Evolutionary conservation across 2,797 vertebrate genomes (phyloP).

Genomic region (Mycteria americana): DNA sequence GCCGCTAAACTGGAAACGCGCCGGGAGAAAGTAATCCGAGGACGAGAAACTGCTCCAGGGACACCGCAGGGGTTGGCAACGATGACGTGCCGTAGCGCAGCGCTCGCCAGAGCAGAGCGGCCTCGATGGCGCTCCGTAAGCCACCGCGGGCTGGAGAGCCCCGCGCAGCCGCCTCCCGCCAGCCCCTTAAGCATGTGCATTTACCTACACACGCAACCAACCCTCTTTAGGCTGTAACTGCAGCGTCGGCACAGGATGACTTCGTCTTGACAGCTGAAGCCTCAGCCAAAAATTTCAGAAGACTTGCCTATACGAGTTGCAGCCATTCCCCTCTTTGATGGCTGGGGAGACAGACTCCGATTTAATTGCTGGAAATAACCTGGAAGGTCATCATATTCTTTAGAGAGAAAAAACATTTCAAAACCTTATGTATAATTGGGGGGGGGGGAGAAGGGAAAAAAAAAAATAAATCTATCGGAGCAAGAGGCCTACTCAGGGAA

Average conservation of each 20-base stretch:
- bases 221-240: background rate
- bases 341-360: background rate
- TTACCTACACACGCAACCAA: background rate
- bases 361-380: background rate
- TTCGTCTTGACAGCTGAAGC: background rate
- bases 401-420: background rate
- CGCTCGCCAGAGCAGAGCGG: background rate
- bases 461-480: background rate
- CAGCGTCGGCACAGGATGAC: background rate
- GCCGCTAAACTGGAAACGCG: background rate
- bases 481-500: background rate
- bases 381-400: background rate
- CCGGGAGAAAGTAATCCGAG: background rate
- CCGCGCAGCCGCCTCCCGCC: background rate
- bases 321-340: rapidly evolving
- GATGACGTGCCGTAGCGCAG: too few species aligned
- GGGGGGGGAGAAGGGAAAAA: background rate
- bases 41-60: background rate
- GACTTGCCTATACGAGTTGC: background rate
- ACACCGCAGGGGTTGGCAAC: background rate
- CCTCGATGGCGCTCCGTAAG: rapidly evolving
- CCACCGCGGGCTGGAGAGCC: too few species aligned
- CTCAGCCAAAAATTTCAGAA: background rate
- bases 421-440: background rate
- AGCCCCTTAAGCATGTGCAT: rapidly evolving